Evolutionary conservation across 2,888 invertebrate species (phyloP), one percentile per base, ranked within the genome.

Genomic region (Cyrtodaria siliqua): DNA sequence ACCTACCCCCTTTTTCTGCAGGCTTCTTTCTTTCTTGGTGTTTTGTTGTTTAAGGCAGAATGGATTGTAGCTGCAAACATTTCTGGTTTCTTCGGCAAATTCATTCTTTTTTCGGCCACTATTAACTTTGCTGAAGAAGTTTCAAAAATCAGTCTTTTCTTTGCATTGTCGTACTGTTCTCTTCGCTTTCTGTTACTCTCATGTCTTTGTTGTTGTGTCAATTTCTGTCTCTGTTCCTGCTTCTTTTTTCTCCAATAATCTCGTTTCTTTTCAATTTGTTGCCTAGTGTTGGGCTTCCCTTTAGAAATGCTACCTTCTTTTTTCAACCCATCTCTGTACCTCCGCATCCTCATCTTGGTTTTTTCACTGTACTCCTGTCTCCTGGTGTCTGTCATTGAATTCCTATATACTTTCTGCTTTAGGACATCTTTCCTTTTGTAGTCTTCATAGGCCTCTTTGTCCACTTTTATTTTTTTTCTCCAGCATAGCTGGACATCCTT

Each of bases 41-140:
- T 55, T n/a, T 29, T 55, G 55, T 55, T 55, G 55, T 55, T 33
- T 55, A 55, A 55, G 26, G 55, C 55, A 26, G 55, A 23, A 55
- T 29, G 33, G 26, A 27, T 55, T 33, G 29, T 55, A 55, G 55
- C 55, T 27, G 55, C 55, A 53, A 53, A 55, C 55, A 55, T 55
- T 55, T 55, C 55, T 24, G 55, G 33, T 55, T 55, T 55, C 18
- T 55, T 29, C 6, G 6, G 47, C 47, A 47, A 47, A 4, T 47
- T 16, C 47, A 47, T 47, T 9, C 33, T 9, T 23, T 52, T 20
- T 52, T 52, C 52, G 12, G 52, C 23, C 52, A 52, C 18, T 24
- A 23, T 52, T 52, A 52, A 52, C 6, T 12, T 23, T 52, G 52
- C 23, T 20, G n/a, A n/a, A n/a, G 12, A 16, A 47, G 47, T 4